These are phyloP conservation scores for Bombus confusus DNA, from an alignment of 1,140 invertebrate species.

Conservation along the genomic window DNA sequence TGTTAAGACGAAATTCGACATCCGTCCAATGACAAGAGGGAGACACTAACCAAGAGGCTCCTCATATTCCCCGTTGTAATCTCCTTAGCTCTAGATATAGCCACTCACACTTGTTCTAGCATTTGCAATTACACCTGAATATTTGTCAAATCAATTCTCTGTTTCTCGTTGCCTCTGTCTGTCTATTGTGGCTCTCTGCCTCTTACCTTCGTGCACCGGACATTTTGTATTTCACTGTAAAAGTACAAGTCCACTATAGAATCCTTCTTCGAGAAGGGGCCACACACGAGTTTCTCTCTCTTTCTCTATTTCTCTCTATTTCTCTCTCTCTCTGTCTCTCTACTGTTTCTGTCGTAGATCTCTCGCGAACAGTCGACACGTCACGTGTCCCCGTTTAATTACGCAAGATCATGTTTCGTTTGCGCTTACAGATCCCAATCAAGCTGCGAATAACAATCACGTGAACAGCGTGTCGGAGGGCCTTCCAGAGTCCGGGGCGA, in stretches of 20 bases:
- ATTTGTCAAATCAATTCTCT: slow-evolving; percentile 19
- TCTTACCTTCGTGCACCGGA: slow-evolving; percentile 5
- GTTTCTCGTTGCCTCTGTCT: slow-evolving; percentile 38
- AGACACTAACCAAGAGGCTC: not conserved
- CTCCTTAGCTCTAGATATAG: slow-evolving; percentile 36
- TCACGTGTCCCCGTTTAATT: slow-evolving; percentile 29
- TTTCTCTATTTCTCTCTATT: too few relatives aligned
- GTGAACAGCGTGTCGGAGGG: slow-evolving; percentile 80
- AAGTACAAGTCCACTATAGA: not conserved
- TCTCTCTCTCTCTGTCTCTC: not conserved
- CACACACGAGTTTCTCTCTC: not conserved
- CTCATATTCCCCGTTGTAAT: not conserved
- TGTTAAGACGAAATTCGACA: not conserved
- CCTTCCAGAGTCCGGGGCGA: slow-evolving; percentile 81
- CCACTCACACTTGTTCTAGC: slow-evolving; percentile 25
- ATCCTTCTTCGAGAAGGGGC: slow-evolving; percentile 2
- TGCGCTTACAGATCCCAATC: slow-evolving; percentile 80
- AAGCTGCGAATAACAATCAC: slow-evolving; percentile 78
- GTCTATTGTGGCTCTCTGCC: not conserved
- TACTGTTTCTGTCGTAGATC: slow-evolving; percentile 6
- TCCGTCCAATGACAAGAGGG: too few relatives aligned
- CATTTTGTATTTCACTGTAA: not conserved
- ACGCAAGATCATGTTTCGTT: slow-evolving; percentile 54
- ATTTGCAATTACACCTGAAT: slow-evolving; percentile 25
- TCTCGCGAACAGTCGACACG: not conserved